Evolutionary conservation across 2,888 invertebrate species (phyloP), one percentile per base, ranked within the genome.

Genomic region (Alcis repandata): DNA sequence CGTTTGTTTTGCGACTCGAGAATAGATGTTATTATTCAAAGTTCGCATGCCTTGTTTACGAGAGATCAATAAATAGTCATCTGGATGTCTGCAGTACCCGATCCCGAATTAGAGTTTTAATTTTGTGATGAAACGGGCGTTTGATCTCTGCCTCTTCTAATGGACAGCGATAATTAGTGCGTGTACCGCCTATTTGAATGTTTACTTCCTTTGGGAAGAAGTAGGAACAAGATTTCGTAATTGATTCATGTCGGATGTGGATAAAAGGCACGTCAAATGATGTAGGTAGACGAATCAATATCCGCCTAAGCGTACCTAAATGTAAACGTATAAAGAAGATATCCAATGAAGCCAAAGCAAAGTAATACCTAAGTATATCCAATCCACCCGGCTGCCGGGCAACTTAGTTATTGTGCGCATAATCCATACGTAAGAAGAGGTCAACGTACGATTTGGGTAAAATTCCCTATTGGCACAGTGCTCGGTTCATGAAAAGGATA

Each of bases 1-100:
- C 70, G 74, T 75, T 75, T 79, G 79, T 79, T 80, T 73, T 74
- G 70, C 69, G 68, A 76, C 74, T 75, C 75, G 68, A 79, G 79
- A 83, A 82, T 83, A 83, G 75, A 77, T 72, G 54, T 69, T 79
- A 76, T 76, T 79, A 75, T 79, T 75, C 69, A 69, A 74, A 72
- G 74, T 73, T 75, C 75, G 73, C 68, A 67, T 76, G 71, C 67
- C 69, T 71, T 72, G 72, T 74, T 77, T 69, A 69, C 73, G 67
- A 73, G 70, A 69, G 73, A 75, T 68, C 58, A 51, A 69, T 63
- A 60, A 54, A 68, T 66, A 69, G 38, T 61, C 53, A 54, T 45
- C 51, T 62, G 63, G 54, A 62, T 63, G 63, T 68, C 48, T 72
- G 67, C 48, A 36, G 48, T 51, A 40, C 33, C 22, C 56, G 52